Percentiles rank a stretch among this genome's conserved stretches.
Conservation (phyloP, 1,140 invertebrate species). For the Meloidogyne exigua region DNA sequence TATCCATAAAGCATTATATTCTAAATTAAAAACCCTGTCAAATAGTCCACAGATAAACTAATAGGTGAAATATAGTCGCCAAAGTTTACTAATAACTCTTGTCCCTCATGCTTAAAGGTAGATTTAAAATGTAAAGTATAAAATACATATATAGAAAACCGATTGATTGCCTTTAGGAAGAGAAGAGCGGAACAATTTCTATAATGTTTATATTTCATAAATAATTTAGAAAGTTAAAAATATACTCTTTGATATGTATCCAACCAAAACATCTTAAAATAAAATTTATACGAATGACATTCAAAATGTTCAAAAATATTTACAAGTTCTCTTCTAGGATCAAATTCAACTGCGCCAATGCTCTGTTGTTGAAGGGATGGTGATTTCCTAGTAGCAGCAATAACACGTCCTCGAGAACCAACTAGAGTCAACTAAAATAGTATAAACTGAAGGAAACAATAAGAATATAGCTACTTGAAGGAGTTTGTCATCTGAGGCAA, state of each 20-base stretch:
- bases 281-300: no score
- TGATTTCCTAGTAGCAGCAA: conserved; percentile 45
- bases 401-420: conserved; percentile 48
- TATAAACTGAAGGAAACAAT: not conserved
- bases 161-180: conserved; percentile 61
- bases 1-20: not conserved
- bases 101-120: conserved; percentile 50
- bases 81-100: conserved; percentile 57
- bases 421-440: conserved; percentile 24
- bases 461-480: conserved; percentile 46
- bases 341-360: conserved; percentile 60
- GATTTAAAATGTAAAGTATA: not conserved
- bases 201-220: not conserved
- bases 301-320: not conserved
- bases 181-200: conserved; percentile 52
- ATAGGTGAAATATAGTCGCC: conserved; percentile 42
- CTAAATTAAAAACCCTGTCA: conserved; percentile 47
- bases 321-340: conserved; percentile 48
- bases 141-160: not conserved
- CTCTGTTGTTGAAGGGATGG: conserved; percentile 40
- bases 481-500: conserved; percentile 57
- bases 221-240: not conserved
- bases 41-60: conserved; percentile 56
- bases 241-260: conserved; percentile 40
- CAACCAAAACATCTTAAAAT: conserved; percentile 59